phyloP scores from a whole-genome alignment of 2,113 vertebrate genomes.

The Urocolius indicus region DNA sequence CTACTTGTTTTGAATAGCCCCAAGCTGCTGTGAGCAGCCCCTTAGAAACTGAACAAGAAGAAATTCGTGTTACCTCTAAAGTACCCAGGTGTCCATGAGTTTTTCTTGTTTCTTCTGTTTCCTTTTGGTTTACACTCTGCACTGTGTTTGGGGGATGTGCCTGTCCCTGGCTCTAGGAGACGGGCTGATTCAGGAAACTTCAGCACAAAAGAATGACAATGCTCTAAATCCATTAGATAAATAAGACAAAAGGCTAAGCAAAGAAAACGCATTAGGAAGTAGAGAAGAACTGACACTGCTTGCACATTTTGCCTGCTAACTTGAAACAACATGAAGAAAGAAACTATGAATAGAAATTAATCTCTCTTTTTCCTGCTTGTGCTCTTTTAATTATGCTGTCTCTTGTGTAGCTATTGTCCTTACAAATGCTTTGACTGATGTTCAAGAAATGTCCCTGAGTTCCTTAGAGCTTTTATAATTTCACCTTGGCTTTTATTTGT shows the following conservation, averaged over 20 bases:
- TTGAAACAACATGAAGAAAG: constrained; percentile 25
- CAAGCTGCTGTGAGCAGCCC: background rate
- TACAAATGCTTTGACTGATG: background rate
- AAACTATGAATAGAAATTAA: background rate
- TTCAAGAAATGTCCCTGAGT: constrained; percentile 39
- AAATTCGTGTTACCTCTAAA: background rate
- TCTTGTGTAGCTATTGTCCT: constrained; percentile 29
- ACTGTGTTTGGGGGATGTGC: background rate
- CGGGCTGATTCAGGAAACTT: constrained; percentile 48
- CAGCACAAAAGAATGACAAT: constrained; percentile 20
- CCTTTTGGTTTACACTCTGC: background rate
- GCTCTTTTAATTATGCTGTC: constrained; percentile 12
- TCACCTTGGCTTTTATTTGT: constrained; percentile 19
- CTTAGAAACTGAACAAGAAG: background rate
- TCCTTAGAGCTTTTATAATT: constrained; percentile 32
- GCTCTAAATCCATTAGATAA: constrained; percentile 49
- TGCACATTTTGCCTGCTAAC: constrained; percentile 37
- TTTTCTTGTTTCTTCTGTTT: background rate
- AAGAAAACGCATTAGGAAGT: constrained; percentile 24
- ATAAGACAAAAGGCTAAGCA: constrained; percentile 43
- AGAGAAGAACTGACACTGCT: constrained; percentile 13
- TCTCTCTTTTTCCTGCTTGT: constrained; percentile 10
- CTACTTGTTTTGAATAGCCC: background rate
- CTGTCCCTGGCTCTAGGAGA: background rate
- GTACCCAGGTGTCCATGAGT: background rate